Evolutionary conservation across 53 echinoderm and acorn worm genomes (phyloP).

Genomic region (Apostichopus leukothele): DNA sequence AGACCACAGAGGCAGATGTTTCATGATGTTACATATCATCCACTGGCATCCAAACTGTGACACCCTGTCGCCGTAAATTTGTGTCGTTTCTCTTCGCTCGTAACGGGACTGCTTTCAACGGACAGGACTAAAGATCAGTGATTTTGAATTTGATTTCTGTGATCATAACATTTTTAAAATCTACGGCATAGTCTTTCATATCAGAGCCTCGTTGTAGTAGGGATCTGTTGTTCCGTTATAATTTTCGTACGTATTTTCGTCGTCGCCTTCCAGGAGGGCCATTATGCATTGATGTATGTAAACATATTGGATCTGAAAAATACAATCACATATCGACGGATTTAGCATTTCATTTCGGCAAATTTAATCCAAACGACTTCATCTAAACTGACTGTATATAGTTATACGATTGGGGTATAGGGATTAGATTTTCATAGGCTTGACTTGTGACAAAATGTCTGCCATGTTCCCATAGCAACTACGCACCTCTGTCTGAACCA

Average conservation of each 20-base stretch:
- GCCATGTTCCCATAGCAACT: not conserved
- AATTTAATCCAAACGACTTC: too few species aligned
- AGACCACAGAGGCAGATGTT: not conserved
- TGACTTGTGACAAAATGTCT: not conserved
- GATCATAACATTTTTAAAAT: not conserved
- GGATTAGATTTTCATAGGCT: too few species aligned
- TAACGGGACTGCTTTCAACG: too few species aligned
- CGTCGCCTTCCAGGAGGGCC: slow-evolving; percentile 30
- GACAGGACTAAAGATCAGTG: too few species aligned
- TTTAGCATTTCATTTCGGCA: too few species aligned
- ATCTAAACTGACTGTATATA: too few species aligned
- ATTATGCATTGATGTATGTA: slow-evolving; percentile 63
- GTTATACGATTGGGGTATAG: too few species aligned
- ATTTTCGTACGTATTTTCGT: slow-evolving; percentile 18
- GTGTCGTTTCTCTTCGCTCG: too few species aligned
- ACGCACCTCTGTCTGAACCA: slow-evolving; percentile 74
- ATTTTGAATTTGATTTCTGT: too few species aligned
- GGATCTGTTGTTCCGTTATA: slow-evolving; percentile 36
- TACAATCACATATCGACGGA: not conserved
- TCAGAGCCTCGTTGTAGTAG: slow-evolving; percentile 46
- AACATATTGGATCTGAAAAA: slow-evolving; percentile 59
- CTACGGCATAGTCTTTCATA: not conserved
- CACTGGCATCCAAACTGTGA: too few species aligned
- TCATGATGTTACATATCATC: too few species aligned
- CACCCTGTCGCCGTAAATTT: too few species aligned